Conservation (phyloP, 2,797 vertebrate species). For the Morelia viridis region DNA sequence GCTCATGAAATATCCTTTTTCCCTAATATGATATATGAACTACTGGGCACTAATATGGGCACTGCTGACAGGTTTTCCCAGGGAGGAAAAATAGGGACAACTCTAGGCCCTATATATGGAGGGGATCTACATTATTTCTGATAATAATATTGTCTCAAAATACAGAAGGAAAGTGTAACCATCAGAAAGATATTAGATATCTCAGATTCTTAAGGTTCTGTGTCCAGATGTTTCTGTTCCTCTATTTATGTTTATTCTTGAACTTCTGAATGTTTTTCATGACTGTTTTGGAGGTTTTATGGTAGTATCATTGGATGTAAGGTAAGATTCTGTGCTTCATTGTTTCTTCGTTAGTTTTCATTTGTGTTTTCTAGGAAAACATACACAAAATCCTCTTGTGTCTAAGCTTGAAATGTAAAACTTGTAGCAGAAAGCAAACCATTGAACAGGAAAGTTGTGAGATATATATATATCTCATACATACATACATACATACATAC, state of each 20-base stretch:
- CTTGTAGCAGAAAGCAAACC: not conserved
- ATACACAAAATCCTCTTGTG: not conserved
- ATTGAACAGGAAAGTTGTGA: not conserved
- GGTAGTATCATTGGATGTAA: not conserved
- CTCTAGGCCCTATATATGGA: not conserved
- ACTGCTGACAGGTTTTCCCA: too few species aligned
- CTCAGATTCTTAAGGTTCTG: not conserved
- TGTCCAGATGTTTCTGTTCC: not conserved
- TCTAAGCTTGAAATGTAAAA: not conserved
- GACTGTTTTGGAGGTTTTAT: not conserved
- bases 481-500: too few species aligned
- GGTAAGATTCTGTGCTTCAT: not conserved
- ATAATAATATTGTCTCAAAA: not conserved
- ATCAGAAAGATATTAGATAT: not conserved
- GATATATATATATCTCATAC: too few species aligned
- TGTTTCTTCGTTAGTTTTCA: not conserved
- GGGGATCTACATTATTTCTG: not conserved
- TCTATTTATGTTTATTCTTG: not conserved
- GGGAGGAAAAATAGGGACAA: not conserved
- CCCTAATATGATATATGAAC: too few species aligned
- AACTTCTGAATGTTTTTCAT: not conserved
- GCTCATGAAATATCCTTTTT: not conserved
- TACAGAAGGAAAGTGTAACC: not conserved
- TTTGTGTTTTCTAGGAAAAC: not conserved
- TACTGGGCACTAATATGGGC: not conserved